Conservation (phyloP, 2,797 vertebrate species). For the Anguilla obscura region DNA sequence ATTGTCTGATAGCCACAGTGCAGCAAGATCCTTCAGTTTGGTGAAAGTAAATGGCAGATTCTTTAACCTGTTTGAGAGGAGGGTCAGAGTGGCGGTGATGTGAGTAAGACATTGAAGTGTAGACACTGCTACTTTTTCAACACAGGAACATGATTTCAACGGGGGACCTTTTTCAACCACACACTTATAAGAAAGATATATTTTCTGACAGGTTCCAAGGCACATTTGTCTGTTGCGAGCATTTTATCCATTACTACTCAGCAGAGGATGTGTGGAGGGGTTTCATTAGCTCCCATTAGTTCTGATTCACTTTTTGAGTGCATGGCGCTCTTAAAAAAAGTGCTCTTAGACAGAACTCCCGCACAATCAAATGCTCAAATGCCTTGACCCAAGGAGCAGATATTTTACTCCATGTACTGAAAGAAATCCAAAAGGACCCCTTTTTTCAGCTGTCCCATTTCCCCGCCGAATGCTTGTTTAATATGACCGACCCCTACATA, state of each 20-base stretch:
- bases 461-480: neutral
- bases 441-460: constrained; percentile 18
- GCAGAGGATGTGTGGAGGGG: neutral
- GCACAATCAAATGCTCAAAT: neutral
- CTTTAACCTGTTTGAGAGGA: constrained; percentile 80
- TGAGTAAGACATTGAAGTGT: neutral
- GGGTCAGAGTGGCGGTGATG: neutral
- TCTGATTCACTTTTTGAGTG: constrained; percentile 17
- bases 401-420: neutral
- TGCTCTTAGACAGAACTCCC: neutral
- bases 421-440: constrained; percentile 9
- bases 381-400: neutral
- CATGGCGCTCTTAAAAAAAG: neutral
- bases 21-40: constrained; percentile 97
- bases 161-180: neutral
- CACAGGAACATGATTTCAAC: neutral
- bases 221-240: neutral
- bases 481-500: neutral
- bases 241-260: neutral
- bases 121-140: neutral
- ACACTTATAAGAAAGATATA: neutral
- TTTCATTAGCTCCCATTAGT: constrained; percentile 20
- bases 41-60: constrained; percentile 98
- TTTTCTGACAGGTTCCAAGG: constrained; percentile 3
- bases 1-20: constrained; percentile 99